Evolutionary conservation across 2,888 invertebrate genomes (phyloP).

Genomic region (Achlya flavicornis): DNA sequence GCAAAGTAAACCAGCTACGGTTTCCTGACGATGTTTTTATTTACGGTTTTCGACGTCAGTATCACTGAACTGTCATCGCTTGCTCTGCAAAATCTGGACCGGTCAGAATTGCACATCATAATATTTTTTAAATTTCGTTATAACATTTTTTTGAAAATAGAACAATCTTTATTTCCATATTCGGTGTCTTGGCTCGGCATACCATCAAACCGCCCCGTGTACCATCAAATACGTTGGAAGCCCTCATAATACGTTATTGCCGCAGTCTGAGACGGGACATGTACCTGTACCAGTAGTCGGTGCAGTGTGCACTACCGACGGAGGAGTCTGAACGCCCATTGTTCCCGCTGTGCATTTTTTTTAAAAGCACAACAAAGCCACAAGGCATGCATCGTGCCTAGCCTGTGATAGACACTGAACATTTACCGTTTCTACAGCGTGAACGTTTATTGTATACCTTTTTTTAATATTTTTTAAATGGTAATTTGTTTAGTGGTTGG

Average conservation of each 20-base stretch:
- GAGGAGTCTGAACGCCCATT: conserved; percentile 55
- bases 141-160: neutral
- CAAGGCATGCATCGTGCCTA: conserved; percentile 67
- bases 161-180: neutral
- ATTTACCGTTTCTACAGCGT: conserved; percentile 43
- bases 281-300: conserved; percentile 38
- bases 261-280: conserved; percentile 51
- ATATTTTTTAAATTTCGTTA: too few relatives aligned
- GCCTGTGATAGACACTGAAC: conserved; percentile 60
- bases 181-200: neutral
- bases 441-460: neutral
- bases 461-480: conserved; percentile 1
- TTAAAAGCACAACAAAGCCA: conserved; percentile 80
- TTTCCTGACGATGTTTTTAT: too few relatives aligned
- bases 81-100: too few relatives aligned
- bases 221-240: conserved; percentile 13
- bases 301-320: neutral
- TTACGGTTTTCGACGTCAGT: too few relatives aligned
- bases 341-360: conserved; percentile 64
- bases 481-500: too few relatives aligned
- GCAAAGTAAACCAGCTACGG: too few relatives aligned
- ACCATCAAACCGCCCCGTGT: conserved; percentile 18
- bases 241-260: conserved; percentile 53
- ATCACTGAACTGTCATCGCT: too few relatives aligned
- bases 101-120: too few relatives aligned